These are phyloP conservation scores for Rhamnusium bicolor DNA, from an alignment of 2,888 invertebrate species.

Conservation along the genomic window DNA sequence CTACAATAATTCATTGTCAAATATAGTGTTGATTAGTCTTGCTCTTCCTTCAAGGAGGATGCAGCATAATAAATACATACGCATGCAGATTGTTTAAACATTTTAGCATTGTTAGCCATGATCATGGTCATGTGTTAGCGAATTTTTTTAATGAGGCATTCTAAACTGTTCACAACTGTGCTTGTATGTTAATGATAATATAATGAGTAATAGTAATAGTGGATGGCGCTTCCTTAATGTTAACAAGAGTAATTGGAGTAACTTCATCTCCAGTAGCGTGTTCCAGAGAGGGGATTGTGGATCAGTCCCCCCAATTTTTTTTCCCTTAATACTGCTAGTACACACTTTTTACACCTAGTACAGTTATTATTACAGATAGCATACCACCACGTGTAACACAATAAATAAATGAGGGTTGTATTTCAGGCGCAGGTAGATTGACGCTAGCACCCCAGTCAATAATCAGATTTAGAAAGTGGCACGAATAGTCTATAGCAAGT, in stretches of 20 bases:
- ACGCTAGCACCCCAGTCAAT: too few species aligned
- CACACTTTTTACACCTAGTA: too few species aligned
- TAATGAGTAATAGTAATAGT: background rate
- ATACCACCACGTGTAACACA: too few species aligned
- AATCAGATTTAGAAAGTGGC: too few species aligned
- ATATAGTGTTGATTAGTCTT: conserved; percentile 51
- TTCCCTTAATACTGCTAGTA: too few species aligned
- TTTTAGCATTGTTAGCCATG: conserved; percentile 28
- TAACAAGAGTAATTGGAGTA: background rate
- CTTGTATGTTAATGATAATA: conserved; percentile 9
- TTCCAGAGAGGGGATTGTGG: too few species aligned
- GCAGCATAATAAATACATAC: conserved; percentile 30
- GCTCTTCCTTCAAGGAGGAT: conserved; percentile 45
- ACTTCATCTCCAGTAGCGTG: background rate
- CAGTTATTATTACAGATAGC: too few species aligned
- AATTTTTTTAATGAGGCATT: conserved; percentile 3
- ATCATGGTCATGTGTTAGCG: background rate
- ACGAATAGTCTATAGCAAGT: too few species aligned
- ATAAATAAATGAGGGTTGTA: too few species aligned
- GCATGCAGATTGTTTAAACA: conserved; percentile 32
- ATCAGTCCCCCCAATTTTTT: too few species aligned
- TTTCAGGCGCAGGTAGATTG: too few species aligned
- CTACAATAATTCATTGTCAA: conserved; percentile 53
- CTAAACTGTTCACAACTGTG: background rate
- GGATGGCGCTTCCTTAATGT: background rate